Base-by-base conservation (phyloP, 2,113 vertebrate species). In the Lampris megalopsis region DNA sequence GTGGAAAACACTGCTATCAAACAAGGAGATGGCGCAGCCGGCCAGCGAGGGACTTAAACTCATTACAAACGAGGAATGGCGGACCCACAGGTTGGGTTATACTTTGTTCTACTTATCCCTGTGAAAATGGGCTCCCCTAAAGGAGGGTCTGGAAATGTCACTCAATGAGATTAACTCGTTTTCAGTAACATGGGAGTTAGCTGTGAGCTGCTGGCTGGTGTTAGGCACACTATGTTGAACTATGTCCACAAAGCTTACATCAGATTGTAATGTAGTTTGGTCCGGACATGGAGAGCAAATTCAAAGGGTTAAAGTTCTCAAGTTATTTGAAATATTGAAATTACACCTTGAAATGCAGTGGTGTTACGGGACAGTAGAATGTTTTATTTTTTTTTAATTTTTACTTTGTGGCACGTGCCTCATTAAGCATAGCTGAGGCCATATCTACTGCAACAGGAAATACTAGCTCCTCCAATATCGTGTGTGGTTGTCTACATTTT, bases 1-100 rank as follows among this genome's bases (percentile, higher is more conserved):
- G 84, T 86, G 86, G 81, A 83, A 85, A 85, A 85, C 86, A 79
- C 71, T 45, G 83, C 86, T 80, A 87, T 88, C 89, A 90, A 90
- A 89, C 86, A 90, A 76, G 42, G 75, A 81, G 87, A 86, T 73
- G 60, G 79, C 79, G 60, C 69, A 76, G 85, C 58, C 40, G 66
- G 77, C 64, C 80, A 78, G 74, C 75, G 68, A 83, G 81, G 73
- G 78, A 80, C 75, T 74, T 81, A 82, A 86, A 88, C 57, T 84
- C 89, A 88, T 89, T 90, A 85, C 73, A 52, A 72, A 79, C 71
- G 6, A 2, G 64, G 54, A 82, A 84, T 45, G 73, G 78, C 49
- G 57, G 72, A 68, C 65, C 83, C 69, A 79, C 70, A 50, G 45
- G 75, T 75, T 59, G 73, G 67, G 61, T 73, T 79, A 59, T 35